A percentile compares a stretch with the other conserved stretches of the same genome.
These are phyloP conservation scores for Latrodectus hesperus DNA, from an alignment of 2,888 invertebrate species.

Conservation along the genomic window DNA sequence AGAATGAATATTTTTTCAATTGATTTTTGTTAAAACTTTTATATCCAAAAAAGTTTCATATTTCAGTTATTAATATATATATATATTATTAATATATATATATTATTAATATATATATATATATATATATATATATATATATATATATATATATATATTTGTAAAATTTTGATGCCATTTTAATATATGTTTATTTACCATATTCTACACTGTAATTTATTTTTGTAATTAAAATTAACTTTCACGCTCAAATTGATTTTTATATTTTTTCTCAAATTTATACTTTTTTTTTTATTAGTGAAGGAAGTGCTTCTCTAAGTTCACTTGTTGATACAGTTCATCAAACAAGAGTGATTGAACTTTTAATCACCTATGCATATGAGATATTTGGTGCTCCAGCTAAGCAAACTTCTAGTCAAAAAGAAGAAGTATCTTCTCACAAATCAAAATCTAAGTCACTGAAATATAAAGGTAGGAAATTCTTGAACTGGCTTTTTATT, in stretches of 20 bases:
- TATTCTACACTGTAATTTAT: background rate
- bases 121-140: too few species aligned
- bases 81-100: too few species aligned
- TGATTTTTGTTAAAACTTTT: background rate
- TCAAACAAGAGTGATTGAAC: slow-evolving; percentile 78
- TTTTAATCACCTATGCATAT: slow-evolving; percentile 77
- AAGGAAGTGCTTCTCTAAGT: slow-evolving; percentile 77
- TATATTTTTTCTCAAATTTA: background rate
- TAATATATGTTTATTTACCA: too few species aligned
- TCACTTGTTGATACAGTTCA: slow-evolving; percentile 78
- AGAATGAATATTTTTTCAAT: background rate
- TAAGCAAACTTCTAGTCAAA: slow-evolving; percentile 60
- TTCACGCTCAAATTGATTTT: background rate
- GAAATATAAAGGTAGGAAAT: slow-evolving; percentile 43
- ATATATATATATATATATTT: too few species aligned
- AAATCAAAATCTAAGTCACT: slow-evolving; percentile 57
- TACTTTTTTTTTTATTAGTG: slow-evolving; percentile 72
- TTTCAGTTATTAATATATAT: too few species aligned
- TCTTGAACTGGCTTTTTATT: too few species aligned
- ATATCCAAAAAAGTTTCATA: too few species aligned
- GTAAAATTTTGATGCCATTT: too few species aligned
- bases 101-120: too few species aligned
- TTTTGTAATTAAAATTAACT: slow-evolving; percentile 3
- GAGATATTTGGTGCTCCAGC: slow-evolving; percentile 70
- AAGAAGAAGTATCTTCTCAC: slow-evolving; percentile 48